phyloP scores from a whole-genome alignment of 2,797 vertebrate genomes.

The Chelon labrosus region DNA sequence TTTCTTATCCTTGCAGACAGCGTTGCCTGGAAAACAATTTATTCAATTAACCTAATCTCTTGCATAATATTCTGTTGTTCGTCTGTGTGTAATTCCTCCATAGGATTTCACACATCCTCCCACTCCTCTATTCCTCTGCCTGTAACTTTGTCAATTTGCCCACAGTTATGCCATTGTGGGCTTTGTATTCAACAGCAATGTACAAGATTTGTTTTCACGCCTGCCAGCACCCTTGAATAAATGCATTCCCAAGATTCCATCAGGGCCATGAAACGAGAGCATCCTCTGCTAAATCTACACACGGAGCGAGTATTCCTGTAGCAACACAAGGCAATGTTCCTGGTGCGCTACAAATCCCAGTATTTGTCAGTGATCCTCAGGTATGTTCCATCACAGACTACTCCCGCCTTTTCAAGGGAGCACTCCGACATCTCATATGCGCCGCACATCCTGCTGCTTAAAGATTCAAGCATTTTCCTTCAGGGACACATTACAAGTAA shows the following conservation, averaged over 20 bases:
- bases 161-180: neutral
- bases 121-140: conserved; percentile 23
- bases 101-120: conserved; percentile 36
- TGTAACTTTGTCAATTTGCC: conserved; percentile 21
- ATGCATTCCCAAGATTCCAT: conserved; percentile 3
- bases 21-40: conserved; percentile 31
- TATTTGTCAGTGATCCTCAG: conserved; percentile 37
- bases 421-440: conserved; percentile 11
- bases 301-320: neutral
- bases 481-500: conserved; percentile 42
- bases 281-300: neutral
- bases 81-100: conserved; percentile 31
- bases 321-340: conserved; percentile 10
- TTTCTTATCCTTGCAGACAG: conserved; percentile 7
- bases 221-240: conserved; percentile 18
- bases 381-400: conserved; percentile 35
- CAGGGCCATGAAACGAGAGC: conserved; percentile 9
- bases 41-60: conserved; percentile 49
- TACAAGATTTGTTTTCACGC: conserved; percentile 14
- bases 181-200: conserved; percentile 6
- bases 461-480: conserved; percentile 25
- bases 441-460: conserved; percentile 20
- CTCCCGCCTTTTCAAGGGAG: neutral
- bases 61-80: conserved; percentile 32
- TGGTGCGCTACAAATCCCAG: conserved; percentile 10